Evolutionary conservation across 2,888 invertebrate species (phyloP), one percentile per base, ranked within the genome.

Genomic region (Schrankia costaestrigalis): DNA sequence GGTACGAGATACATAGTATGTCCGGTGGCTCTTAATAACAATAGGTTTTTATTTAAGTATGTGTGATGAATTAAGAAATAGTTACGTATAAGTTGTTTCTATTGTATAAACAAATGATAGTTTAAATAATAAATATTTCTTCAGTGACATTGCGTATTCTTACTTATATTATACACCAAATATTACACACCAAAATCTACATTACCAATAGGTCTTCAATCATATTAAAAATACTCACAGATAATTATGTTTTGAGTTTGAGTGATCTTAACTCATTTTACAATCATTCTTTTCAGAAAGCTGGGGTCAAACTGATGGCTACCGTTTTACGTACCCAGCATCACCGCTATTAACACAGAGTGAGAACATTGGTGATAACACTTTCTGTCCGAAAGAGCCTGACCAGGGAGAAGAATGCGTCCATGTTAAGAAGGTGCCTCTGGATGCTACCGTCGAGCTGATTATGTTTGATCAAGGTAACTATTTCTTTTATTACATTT

Each of bases 271-370:
- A 21, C 9, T 21, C 6, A 21, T 21, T 21, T 40, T 46, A 39
- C n/a, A n/a, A n/a, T 45, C 42, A 2, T 13, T 37, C 35, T 3
- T 44, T 63, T 6, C 77, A 90, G 90, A 86, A 59, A 87, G 81
- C 36, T 85, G 81, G 82, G 91, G 87, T 24, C 90, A 89, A 48
- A 90, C 90, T 11, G 94, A 95, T 71, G 93, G 94, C 31, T 90
- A 93, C 11, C 92, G 94, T 5, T 93, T 95, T 71, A 90, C 90
- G 17, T 93, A 92, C 61, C 95, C 96, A 0, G 90, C 93, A 1
- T 93, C 93, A 0, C 95, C 96, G 0, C 83, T 95, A 22, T 83
- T 96, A 40, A 94, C 94, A 1, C 95, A 96, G 66, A 86, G 88
- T 0, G 68, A 72, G 0, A 92, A 93, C 46, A 86, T 93, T 9